Evolutionary conservation across 2,888 invertebrate genomes (phyloP).

Genomic region (Omphaloscelis lunosa): DNA sequence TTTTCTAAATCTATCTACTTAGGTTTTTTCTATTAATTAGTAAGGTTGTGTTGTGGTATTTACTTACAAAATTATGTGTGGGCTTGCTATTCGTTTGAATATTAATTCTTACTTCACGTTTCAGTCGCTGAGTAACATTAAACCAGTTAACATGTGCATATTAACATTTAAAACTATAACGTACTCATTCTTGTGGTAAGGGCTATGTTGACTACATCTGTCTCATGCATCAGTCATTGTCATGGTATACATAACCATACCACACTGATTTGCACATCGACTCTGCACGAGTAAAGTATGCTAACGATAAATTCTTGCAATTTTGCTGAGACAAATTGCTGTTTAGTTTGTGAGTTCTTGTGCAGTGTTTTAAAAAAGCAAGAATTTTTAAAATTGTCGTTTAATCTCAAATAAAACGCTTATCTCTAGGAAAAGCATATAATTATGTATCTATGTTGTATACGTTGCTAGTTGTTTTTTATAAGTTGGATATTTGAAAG

Average conservation of each 20-base stretch:
- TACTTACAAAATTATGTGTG: slow-evolving; percentile 55
- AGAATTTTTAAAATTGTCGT: slow-evolving; percentile 39
- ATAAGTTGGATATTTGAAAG: background rate
- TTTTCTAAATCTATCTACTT: slow-evolving; percentile 37
- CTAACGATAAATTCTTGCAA: slow-evolving; percentile 6
- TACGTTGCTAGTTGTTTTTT: slow-evolving; percentile 14
- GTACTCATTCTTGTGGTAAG: slow-evolving; percentile 40
- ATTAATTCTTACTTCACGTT: slow-evolving; percentile 51
- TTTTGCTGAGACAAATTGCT: background rate
- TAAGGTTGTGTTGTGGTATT: slow-evolving; percentile 55
- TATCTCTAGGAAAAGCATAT: background rate
- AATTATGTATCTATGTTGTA: slow-evolving; percentile 5
- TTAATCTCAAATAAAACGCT: background rate
- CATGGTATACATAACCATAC: slow-evolving; percentile 21
- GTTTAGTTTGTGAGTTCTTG: slow-evolving; percentile 11
- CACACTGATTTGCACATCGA: slow-evolving; percentile 26
- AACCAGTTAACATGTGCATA: slow-evolving; percentile 30
- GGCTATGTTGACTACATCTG: slow-evolving; percentile 19
- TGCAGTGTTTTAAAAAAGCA: background rate
- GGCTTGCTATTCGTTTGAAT: slow-evolving; percentile 45
- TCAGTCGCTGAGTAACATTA: slow-evolving; percentile 36
- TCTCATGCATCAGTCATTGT: slow-evolving; percentile 18
- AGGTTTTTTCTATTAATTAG: slow-evolving; percentile 50
- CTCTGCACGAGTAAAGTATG: slow-evolving; percentile 14
- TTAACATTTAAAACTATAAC: slow-evolving; percentile 28